Evolutionary conservation across 2,113 vertebrate species (phyloP).

Genomic region (Hydropotes inermis): DNA sequence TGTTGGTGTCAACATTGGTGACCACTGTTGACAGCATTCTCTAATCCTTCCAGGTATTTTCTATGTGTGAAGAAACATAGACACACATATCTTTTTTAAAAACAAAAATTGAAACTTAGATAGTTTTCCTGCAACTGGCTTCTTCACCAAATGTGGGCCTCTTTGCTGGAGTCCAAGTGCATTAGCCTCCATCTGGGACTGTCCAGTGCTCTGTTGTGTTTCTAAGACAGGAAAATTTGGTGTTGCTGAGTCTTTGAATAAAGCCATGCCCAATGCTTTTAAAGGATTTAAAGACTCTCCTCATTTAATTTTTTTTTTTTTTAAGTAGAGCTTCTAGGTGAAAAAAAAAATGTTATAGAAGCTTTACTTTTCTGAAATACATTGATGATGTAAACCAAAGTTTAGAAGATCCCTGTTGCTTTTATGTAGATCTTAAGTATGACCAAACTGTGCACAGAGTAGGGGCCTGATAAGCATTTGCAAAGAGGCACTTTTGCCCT

Average conservation of each 20-base stretch:
- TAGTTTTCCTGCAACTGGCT: neutral
- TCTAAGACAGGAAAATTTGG: neutral
- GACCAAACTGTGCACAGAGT: neutral
- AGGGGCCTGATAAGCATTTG: too few relatives aligned
- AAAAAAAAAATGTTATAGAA: neutral
- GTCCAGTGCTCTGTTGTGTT: neutral
- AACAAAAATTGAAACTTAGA: neutral
- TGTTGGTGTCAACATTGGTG: neutral
- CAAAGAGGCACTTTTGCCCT: neutral
- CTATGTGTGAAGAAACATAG: neutral
- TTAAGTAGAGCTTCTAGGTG: neutral
- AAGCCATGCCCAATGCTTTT: neutral
- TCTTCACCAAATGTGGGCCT: neutral
- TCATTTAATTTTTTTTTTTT: neutral
- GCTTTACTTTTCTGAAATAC: neutral
- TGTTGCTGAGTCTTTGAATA: neutral
- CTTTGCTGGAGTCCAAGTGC: fast-evolving
- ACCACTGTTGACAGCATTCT: neutral
- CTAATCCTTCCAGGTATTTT: neutral
- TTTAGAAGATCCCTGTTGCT: neutral
- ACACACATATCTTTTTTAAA: neutral
- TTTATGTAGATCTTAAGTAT: neutral
- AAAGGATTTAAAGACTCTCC: neutral
- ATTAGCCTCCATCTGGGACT: neutral
- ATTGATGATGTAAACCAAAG: neutral